Base-by-base conservation (phyloP, 1,140 invertebrate species). In the Eubasilissa regina region DNA sequence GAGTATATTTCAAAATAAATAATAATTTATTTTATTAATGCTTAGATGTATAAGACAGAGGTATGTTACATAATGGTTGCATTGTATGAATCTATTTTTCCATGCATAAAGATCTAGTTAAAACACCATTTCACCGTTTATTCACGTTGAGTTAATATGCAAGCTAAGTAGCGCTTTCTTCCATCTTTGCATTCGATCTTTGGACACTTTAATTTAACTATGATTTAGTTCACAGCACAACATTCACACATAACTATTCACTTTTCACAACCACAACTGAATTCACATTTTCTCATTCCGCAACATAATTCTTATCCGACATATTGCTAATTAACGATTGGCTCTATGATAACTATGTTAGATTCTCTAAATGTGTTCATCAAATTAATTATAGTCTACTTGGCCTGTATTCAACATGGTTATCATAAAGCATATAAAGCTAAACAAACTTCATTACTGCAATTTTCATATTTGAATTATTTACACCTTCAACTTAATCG, bases 171-270 rank as follows among this genome's bases (percentile, higher is more conserved):
- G 64, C 58, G 60, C 60, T 78, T 75, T 64, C 64, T 78, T 64
- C 53, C 64, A 70, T 78, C 64, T 68, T 72, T 78, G 76, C 62
- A 78, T 78, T 70, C 55, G 11, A 53, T 78, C 64, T 77, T 64
- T 66, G 56, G 62, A 77, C 75, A 77, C 75, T 44, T 68, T 47
- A 66, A 62, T 60, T 77, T 64, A 62, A 56, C 62, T 35, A 48
- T 77, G 45, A 35, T 78, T 72, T 78, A 48, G 51, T 44, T 58
- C 21, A 56, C 76, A 78, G 76, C 80, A 81, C 76, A 77, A 77
- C 48, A 81, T 73, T 66, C 56, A 81, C 74, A 77, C 45, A 72
- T 25, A 76, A 81, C 80, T 81, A 21, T 72, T 79, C 74, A 81
- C 80, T 53, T 13, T 64, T 74, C 45, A 80, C 64, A 62, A 56